Conservation (phyloP, 2,888 invertebrate species). For the Tenthredo livida region DNA sequence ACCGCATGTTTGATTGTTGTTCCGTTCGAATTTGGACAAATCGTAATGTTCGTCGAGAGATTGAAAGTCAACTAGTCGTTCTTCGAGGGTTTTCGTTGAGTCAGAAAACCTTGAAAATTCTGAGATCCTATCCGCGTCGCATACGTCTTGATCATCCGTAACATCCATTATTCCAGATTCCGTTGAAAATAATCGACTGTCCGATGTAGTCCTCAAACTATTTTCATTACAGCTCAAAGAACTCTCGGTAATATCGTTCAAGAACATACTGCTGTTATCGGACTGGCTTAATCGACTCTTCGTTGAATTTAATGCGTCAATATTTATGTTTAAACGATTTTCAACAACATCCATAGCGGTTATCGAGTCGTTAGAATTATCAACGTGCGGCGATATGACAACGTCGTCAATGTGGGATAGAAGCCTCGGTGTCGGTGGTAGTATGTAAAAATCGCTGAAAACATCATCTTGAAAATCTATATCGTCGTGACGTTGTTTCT, state of each 20-base stretch:
- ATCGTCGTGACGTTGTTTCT: conserved; percentile 80
- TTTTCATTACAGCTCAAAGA: conserved; percentile 31
- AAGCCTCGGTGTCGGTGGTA: conserved; percentile 84
- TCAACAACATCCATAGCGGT: conserved; percentile 40
- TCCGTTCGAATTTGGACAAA: conserved; percentile 72
- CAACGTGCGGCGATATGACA: conserved; percentile 1
- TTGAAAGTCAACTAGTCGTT: conserved; percentile 71
- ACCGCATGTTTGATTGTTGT: conserved; percentile 74
- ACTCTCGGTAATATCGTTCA: conserved; percentile 42
- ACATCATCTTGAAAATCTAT: conserved; percentile 86
- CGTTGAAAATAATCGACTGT: conserved; percentile 48
- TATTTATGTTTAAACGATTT: conserved; percentile 42
- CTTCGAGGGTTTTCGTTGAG: conserved; percentile 71
- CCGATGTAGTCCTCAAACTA: conserved; percentile 16
- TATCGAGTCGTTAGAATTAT: conserved; percentile 15
- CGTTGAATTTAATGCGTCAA: conserved; percentile 20
- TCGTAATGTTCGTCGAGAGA: conserved; percentile 73
- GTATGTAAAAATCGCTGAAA: conserved; percentile 85
- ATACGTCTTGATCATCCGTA: conserved; percentile 65
- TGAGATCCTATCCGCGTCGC: conserved; percentile 72
- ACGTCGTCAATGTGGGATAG: conserved; percentile 85
- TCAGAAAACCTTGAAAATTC: conserved; percentile 72
- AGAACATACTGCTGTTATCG: conserved; percentile 2
- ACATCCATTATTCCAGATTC: conserved; percentile 67
- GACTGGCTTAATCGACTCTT: conserved; percentile 8